Base-by-base conservation (phyloP, 2,113 vertebrate species). In the Corythaeola cristata region DNA sequence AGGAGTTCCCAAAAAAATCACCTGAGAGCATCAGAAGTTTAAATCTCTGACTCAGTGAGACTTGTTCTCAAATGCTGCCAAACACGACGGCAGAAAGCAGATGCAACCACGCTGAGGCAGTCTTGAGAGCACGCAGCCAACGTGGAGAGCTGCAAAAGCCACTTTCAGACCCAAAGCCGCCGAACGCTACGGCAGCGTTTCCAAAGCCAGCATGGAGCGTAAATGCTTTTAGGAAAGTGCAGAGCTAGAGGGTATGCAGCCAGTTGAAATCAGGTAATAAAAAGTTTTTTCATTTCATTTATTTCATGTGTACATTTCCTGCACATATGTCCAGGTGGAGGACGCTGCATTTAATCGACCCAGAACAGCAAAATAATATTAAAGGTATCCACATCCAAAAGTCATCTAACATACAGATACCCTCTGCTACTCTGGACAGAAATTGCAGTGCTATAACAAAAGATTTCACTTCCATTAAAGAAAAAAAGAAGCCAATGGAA, bases 101-200 rank as follows among this genome's bases (percentile, higher is more conserved):
- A 8, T 0, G 26, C 58, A 89, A 1, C 33, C 59, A 21, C 3
- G 0, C 60, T 5, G 49, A 44, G 35, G 41, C n/a, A 37, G 33
- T 17, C 63, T 15, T 5, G 6, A 41, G 44, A 66, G 44, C 0
- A 8, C 0, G 1, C 49, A 78, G 52, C 41, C 4, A 1, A 7
- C 28, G 66, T 5, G 0, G 17, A 44, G 24, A 24, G 15, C 37
- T 53, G 71, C 23, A 49, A 53, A 77, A 67, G 8, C n/a, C n/a
- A 17, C 39, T 76, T 12, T 22, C 32, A 26, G 26, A 16, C 22
- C 24, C 58, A 35, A 26, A 39, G 28, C 60, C 6, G 5, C 50
- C 12, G 4, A 26, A 7, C 23, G 7, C 6, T 4, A n/a, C 0
- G 0, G 49, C 35, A 44, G 10, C 8, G 2, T 15, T n/a, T 23